Conservation (phyloP, 2,113 vertebrate genomes). For the Mus musculus region GRCm39 chr2:43063001-43063500, state of each 20-base stretch:
- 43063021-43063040: background rate
- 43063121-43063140: background rate
- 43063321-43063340: background rate
- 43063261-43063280: background rate
- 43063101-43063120: background rate
- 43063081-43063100: background rate
- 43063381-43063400: no score
- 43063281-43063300: background rate
- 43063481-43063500: no score
- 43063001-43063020: background rate
- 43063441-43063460: no score
- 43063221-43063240: background rate
- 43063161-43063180: background rate
- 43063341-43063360: no score
- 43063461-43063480: no score
- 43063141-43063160: conserved; percentile 4
- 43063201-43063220: background rate
- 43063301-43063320: fast-evolving
- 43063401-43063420: no score
- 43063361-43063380: background rate
- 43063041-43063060: background rate
- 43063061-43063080: background rate
- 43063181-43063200: background rate
- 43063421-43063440: no score
- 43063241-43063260: background rate